A percentile compares a stretch with the other conserved stretches of the same genome.
phyloP scores from a whole-genome alignment of 2,113 vertebrate genomes.

The Amblyopsis rosae region DNA sequence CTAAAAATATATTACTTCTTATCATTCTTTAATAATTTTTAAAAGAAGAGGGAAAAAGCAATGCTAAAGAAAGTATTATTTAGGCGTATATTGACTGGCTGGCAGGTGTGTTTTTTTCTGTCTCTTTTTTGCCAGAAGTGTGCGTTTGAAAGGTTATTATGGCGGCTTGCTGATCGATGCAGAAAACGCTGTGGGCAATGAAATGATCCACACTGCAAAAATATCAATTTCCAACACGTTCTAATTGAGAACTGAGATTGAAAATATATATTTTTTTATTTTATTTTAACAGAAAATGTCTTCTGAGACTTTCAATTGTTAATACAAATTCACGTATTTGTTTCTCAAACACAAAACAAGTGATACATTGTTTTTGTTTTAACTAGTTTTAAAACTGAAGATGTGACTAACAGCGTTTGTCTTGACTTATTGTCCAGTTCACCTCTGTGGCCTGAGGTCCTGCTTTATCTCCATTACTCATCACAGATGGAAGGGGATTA shows the following conservation, averaged over 20 bases:
- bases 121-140: constrained; percentile 18
- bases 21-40: no score
- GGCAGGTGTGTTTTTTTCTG: constrained; percentile 20
- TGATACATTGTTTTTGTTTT: no score
- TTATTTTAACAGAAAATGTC: no score
- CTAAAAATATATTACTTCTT: no score
- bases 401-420: not conserved
- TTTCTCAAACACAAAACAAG: no score
- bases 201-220: no score
- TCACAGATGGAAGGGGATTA: constrained; percentile 23
- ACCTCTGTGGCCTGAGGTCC: constrained; percentile 20
- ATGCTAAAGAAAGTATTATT: constrained; percentile 19
- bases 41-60: not conserved
- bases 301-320: no score
- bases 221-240: no score
- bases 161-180: constrained; percentile 48
- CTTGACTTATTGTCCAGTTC: not conserved
- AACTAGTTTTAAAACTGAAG: no score
- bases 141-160: constrained; percentile 47
- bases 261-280: no score
- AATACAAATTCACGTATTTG: no score
- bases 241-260: no score
- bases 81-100: constrained; percentile 25
- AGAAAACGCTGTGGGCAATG: not conserved
- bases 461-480: constrained; percentile 2